Conservation (phyloP, 2,113 vertebrate genomes). For the Cyphomyrus plagiostoma region DNA sequence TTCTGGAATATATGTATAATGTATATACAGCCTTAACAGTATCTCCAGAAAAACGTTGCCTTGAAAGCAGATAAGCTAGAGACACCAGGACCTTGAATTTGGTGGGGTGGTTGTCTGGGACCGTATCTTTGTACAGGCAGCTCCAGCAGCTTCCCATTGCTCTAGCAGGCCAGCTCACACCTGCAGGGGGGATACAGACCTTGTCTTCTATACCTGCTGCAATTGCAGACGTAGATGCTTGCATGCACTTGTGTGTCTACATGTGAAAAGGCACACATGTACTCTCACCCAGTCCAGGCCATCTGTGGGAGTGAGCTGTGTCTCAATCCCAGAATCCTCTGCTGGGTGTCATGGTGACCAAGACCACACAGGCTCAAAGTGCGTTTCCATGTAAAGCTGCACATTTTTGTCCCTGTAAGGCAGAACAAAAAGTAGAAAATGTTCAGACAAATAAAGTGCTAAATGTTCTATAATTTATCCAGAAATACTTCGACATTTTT, state of each 20-base stretch:
- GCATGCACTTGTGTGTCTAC: not conserved
- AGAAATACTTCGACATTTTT: not conserved
- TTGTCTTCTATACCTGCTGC: not conserved
- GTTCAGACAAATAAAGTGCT: not conserved
- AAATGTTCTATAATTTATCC: not conserved
- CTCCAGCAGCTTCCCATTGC: conserved; percentile 99
- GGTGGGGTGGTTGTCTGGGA: conserved; percentile 93
- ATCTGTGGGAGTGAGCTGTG: conserved; percentile 70
- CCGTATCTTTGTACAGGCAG: conserved; percentile 85
- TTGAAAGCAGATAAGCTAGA: not conserved
- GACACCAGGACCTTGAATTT: conserved; percentile 82
- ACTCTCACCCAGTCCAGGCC: conserved; percentile 78
- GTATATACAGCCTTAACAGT: not conserved
- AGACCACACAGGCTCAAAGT: conserved; percentile 46
- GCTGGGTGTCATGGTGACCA: conserved; percentile 65
- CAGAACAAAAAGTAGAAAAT: not conserved
- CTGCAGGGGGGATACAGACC: conserved; percentile 49
- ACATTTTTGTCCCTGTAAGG: conserved; percentile 53
- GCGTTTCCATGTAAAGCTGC: conserved; percentile 48
- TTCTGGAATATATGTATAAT: not conserved
- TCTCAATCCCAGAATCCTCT: conserved; percentile 68
- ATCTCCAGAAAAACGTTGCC: not conserved
- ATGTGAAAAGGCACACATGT: not conserved
- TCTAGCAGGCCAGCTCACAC: conserved; percentile 73
- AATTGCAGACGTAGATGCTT: not conserved